A percentile compares a stretch with the other conserved stretches of the same genome.
phyloP scores from a whole-genome alignment of 2,888 invertebrate species.

The Dicycla oo region DNA sequence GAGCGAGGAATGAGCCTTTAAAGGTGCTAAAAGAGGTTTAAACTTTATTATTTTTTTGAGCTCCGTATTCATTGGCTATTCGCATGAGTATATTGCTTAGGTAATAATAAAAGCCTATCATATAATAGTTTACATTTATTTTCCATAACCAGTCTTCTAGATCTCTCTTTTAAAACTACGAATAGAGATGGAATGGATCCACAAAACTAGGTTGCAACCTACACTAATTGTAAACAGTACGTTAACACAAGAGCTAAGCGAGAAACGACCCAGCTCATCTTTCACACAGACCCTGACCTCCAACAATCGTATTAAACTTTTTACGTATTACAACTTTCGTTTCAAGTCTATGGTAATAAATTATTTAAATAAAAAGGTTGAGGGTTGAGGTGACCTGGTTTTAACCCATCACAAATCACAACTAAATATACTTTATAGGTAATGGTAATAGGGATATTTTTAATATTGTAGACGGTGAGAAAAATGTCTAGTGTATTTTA shows the following conservation, averaged over 20 bases:
- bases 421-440: slow-evolving; percentile 1
- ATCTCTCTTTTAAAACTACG: no score
- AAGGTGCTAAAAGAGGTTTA: no score
- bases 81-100: no score
- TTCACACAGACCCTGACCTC: slow-evolving; percentile 2
- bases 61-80: no score
- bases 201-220: no score
- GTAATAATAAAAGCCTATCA: no score
- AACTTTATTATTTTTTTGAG: no score
- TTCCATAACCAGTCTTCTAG: no score
- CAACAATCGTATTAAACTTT: slow-evolving; percentile 55
- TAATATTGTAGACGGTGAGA: neutral
- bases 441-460: neutral
- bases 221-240: no score
- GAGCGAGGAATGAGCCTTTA: slow-evolving; percentile 31
- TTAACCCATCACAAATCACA: slow-evolving; percentile 20
- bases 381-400: slow-evolving; percentile 41
- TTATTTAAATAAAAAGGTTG: slow-evolving; percentile 56
- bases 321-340: slow-evolving; percentile 54
- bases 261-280: slow-evolving; percentile 29
- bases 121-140: no score
- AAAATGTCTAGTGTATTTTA: neutral
- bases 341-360: slow-evolving; percentile 51
- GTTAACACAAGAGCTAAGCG: slow-evolving; percentile 11
- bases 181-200: no score